These are phyloP conservation scores for Callocephalon fimbriatum DNA, from an alignment of 2,113 vertebrate species.

Conservation along the genomic window DNA sequence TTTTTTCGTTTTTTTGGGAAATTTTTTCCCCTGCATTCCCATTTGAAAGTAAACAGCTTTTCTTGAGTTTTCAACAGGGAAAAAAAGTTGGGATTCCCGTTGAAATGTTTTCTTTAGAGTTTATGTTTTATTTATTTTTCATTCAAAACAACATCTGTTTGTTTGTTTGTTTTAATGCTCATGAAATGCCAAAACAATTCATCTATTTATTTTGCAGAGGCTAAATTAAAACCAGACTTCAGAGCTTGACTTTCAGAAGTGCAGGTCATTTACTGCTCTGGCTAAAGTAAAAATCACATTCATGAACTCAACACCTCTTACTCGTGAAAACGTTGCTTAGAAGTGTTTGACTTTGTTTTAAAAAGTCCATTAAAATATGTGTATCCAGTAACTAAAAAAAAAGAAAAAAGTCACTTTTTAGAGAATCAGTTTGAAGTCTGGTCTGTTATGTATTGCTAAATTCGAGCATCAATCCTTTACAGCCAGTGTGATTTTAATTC, in stretches of 20 bases:
- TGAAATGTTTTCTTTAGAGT: background rate
- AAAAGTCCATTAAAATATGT: background rate
- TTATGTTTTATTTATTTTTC: constrained; percentile 42
- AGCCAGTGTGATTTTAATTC: background rate
- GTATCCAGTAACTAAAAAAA: background rate
- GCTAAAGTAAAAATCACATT: constrained; percentile 11
- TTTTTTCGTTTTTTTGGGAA: background rate
- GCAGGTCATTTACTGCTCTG: background rate
- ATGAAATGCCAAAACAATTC: constrained; percentile 35
- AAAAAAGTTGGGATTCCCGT: background rate
- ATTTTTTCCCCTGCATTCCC: background rate
- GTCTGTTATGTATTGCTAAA: background rate
- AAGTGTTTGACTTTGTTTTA: background rate
- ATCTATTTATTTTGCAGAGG: background rate
- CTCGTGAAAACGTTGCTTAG: background rate
- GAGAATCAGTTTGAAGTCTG: background rate
- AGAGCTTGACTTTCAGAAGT: constrained; percentile 8
- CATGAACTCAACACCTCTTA: constrained; percentile 9
- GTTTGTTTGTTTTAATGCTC: constrained; percentile 37
- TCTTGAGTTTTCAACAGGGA: background rate
- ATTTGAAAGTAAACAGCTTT: background rate
- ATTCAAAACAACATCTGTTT: constrained; percentile 55
- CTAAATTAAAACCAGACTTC: background rate
- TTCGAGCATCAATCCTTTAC: background rate
- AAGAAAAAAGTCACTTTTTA: background rate